phyloP scores from a whole-genome alignment of 2,888 invertebrate genomes.

The Catocala nupta region DNA sequence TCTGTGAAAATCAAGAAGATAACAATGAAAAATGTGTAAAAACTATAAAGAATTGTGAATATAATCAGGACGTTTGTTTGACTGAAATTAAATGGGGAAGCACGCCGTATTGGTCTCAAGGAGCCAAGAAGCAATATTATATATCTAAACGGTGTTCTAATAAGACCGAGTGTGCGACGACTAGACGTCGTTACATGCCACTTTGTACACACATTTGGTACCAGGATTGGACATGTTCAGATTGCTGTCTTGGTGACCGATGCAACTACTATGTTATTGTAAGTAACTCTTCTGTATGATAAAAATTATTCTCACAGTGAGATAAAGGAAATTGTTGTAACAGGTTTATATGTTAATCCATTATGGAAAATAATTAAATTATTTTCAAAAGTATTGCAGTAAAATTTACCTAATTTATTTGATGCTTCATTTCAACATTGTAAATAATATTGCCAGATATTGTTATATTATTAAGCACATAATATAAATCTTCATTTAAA shows the following conservation, averaged over 20 bases:
- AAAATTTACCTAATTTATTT: too few species aligned
- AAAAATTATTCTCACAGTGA: too few species aligned
- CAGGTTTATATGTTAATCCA: too few species aligned
- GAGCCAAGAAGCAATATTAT: constrained; percentile 97
- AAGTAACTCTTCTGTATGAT: constrained; percentile 81
- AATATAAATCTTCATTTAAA: too few species aligned
- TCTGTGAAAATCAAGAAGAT: constrained; percentile 96
- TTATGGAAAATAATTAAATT: too few species aligned
- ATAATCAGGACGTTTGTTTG: constrained; percentile 94
- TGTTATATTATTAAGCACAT: too few species aligned
- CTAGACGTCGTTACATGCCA: constrained; percentile 90
- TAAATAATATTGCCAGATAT: too few species aligned
- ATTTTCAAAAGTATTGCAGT: too few species aligned
- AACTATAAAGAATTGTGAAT: constrained; percentile 96
- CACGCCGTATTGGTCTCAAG: constrained; percentile 98
- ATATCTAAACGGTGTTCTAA: constrained; percentile 96
- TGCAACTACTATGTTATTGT: constrained; percentile 98
- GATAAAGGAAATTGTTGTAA: too few species aligned
- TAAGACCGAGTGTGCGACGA: constrained; percentile 92
- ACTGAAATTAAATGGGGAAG: constrained; percentile 98
- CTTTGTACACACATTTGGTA: constrained; percentile 97
- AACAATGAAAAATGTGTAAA: constrained; percentile 97
- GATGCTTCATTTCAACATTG: too few species aligned
- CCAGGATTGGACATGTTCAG: constrained; percentile 98
- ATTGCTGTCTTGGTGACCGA: constrained; percentile 98